Evolutionary conservation across 2,113 vertebrate species (phyloP).

Genomic region (Salvator merianae): DNA sequence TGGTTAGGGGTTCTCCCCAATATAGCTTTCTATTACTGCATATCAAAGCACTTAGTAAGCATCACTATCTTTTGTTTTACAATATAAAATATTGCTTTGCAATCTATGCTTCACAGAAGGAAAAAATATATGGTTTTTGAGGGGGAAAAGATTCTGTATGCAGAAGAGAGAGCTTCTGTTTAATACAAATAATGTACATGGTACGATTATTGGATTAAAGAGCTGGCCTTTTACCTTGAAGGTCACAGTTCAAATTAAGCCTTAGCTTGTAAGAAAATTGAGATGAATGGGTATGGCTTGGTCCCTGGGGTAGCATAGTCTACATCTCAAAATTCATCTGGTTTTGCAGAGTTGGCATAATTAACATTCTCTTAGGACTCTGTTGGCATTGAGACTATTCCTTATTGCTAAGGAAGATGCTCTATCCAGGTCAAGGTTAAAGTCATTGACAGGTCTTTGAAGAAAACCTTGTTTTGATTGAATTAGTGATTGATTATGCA

Average conservation of each 20-base stretch:
- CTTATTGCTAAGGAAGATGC: slow-evolving; percentile 46
- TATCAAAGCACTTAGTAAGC: slow-evolving; percentile 4
- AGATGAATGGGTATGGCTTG: slow-evolving; percentile 72
- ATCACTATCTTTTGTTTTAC: not conserved
- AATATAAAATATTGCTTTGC: not conserved
- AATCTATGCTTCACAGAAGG: not conserved
- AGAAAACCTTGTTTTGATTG: slow-evolving; percentile 33
- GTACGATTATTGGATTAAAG: slow-evolving; percentile 45
- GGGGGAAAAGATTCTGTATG: slow-evolving; percentile 15
- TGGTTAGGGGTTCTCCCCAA: slow-evolving; percentile 62
- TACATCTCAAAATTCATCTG: slow-evolving; percentile 63
- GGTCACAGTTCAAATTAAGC: slow-evolving; percentile 72
- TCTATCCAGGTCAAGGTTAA: slow-evolving; percentile 46
- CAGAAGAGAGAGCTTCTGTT: not conserved
- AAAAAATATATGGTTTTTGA: not conserved
- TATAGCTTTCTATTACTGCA: slow-evolving; percentile 17
- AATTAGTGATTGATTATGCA: slow-evolving; percentile 16
- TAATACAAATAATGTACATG: slow-evolving; percentile 35
- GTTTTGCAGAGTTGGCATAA: slow-evolving; percentile 72
- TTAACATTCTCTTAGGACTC: slow-evolving; percentile 66
- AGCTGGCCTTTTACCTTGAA: slow-evolving; percentile 69
- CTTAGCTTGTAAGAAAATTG: slow-evolving; percentile 71
- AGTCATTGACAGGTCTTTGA: slow-evolving; percentile 18
- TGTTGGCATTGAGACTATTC: slow-evolving; percentile 56
- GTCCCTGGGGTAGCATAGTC: slow-evolving; percentile 70